phyloP scores from a whole-genome alignment of 2,888 invertebrate species.

The Drosophila pseudotalamancana region DNA sequence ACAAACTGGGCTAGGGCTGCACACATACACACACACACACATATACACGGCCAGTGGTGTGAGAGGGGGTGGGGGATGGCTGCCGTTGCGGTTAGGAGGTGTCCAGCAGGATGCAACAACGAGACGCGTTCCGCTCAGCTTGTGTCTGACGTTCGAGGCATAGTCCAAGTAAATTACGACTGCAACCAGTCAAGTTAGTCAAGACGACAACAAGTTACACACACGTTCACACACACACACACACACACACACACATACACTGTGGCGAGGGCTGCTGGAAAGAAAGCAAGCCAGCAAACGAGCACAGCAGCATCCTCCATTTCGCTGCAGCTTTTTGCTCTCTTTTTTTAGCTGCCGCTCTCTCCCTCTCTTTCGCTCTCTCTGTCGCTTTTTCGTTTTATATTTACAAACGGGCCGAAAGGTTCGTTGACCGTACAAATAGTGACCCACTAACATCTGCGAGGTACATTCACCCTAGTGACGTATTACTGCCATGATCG shows the following conservation, averaged over 20 bases:
- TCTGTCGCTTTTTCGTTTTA: slow-evolving; percentile 60
- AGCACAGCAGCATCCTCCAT: slow-evolving; percentile 54
- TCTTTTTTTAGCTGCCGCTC: slow-evolving; percentile 44
- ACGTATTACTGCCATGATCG: slow-evolving; percentile 82
- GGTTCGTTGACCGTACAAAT: slow-evolving; percentile 85
- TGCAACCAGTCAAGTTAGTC: slow-evolving; percentile 78
- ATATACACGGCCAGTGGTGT: background rate
- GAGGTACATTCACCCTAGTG: slow-evolving; percentile 85
- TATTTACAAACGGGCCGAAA: slow-evolving; percentile 82
- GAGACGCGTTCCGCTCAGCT: slow-evolving; percentile 45
- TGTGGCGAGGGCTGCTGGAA: slow-evolving; percentile 56
- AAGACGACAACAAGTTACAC: slow-evolving; percentile 65
- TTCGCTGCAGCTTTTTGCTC: slow-evolving; percentile 52
- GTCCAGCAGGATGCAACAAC: slow-evolving; percentile 66
- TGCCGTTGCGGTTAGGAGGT: slow-evolving; percentile 21
- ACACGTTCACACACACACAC: slow-evolving; percentile 25
- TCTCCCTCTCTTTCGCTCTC: slow-evolving; percentile 12
- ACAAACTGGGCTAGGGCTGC: slow-evolving; percentile 49
- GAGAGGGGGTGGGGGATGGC: slow-evolving; percentile 3
- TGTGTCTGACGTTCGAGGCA: slow-evolving; percentile 75
- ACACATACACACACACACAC: background rate
- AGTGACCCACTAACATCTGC: slow-evolving; percentile 85
- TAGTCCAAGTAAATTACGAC: slow-evolving; percentile 81
- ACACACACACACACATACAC: background rate
- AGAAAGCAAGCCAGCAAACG: slow-evolving; percentile 61